Percentiles rank a stretch among this genome's conserved stretches.
These are phyloP conservation scores for Sycobia sp. DNA, from an alignment of 1,140 invertebrate genomes.

Conservation along the genomic window DNA sequence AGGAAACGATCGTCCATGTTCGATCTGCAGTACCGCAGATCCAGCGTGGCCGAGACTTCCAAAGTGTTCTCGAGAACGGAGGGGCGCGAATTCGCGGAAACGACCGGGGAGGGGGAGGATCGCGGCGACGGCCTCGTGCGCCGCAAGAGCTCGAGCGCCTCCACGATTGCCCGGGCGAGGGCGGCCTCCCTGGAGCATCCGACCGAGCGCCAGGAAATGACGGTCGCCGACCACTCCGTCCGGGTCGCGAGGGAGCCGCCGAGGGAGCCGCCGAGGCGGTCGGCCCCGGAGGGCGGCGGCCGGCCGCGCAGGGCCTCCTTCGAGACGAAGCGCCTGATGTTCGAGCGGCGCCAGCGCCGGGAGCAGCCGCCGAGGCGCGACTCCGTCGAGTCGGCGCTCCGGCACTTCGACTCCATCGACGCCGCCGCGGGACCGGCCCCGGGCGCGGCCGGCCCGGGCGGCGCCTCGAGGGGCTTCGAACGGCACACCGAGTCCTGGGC, in stretches of 20 bases:
- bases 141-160: too few species aligned
- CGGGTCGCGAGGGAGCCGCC: background rate
- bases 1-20: background rate
- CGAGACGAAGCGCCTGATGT: conserved; percentile 20
- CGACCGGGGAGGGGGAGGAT: background rate
- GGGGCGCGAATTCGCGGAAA: background rate
- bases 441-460: background rate
- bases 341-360: background rate
- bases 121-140: background rate
- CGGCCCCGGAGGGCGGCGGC: background rate
- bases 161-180: background rate
- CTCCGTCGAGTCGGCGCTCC: conserved; percentile 47
- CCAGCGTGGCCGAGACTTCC: background rate
- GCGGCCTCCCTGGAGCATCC: background rate
- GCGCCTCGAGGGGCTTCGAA: background rate
- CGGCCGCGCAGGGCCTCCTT: conserved; percentile 20
- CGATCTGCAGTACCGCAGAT: background rate
- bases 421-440: background rate
- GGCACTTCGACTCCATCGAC: conserved; percentile 42
- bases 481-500: conserved; percentile 20
- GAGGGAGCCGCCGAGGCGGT: too few species aligned
- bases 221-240: background rate
- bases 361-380: conserved; percentile 12
- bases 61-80: background rate
- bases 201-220: conserved; percentile 4